A percentile compares a stretch with the other conserved stretches of the same genome.
These are phyloP conservation scores for Ciconia nigra DNA, from an alignment of 2,797 vertebrate genomes.

Conservation along the genomic window DNA sequence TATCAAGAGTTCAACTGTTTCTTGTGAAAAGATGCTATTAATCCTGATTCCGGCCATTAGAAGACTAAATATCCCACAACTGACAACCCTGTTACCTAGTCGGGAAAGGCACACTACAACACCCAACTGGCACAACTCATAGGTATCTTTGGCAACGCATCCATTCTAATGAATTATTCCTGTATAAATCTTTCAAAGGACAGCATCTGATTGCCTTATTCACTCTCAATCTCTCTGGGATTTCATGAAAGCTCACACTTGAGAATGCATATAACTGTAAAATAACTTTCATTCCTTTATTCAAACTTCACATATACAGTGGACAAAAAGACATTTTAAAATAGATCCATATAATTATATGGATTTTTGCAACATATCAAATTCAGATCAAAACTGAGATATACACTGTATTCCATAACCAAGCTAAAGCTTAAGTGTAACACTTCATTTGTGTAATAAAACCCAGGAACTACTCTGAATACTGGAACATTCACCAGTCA, in stretches of 20 bases:
- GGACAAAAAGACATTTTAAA: constrained; percentile 69
- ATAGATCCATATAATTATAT: constrained; percentile 59
- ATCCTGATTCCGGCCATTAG: not conserved
- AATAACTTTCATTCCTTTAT: constrained; percentile 64
- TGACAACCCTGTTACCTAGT: not conserved
- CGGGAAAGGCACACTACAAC: not conserved
- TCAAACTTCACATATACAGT: constrained; percentile 70
- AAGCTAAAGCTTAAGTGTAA: constrained; percentile 32
- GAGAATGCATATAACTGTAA: constrained; percentile 39
- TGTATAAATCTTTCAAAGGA: not conserved
- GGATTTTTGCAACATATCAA: constrained; percentile 49
- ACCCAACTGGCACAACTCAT: not conserved
- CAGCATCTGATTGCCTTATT: not conserved
- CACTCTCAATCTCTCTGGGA: not conserved
- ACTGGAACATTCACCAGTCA: constrained; percentile 43
- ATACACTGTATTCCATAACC: constrained; percentile 52
- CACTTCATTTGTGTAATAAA: constrained; percentile 4
- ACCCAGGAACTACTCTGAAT: constrained; percentile 10
- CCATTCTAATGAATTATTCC: not conserved
- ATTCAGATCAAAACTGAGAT: constrained; percentile 50
- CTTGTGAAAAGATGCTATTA: not conserved
- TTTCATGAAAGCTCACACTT: constrained; percentile 34
- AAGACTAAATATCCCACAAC: not conserved
- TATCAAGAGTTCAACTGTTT: not conserved
- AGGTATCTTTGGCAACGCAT: not conserved